Conservation (phyloP, 2,888 invertebrate genomes). For the Hydropsyche betteni region DNA sequence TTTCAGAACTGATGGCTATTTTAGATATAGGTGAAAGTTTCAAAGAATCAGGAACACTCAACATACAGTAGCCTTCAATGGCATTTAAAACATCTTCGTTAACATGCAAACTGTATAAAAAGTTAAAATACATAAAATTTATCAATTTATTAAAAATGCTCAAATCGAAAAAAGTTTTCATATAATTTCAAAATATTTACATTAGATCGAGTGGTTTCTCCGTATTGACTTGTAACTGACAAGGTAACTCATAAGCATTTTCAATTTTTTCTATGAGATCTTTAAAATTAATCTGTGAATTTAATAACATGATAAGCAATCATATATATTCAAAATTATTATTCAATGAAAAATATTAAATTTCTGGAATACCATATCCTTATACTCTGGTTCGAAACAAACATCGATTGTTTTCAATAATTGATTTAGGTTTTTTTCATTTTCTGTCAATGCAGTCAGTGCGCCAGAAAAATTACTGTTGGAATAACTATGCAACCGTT, state of each 20-base stretch:
- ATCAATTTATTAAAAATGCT: no score
- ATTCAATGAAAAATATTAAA: background rate
- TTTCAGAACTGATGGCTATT: background rate
- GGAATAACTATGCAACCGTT: constrained; percentile 57
- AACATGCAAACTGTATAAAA: constrained; percentile 15
- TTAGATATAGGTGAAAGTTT: background rate
- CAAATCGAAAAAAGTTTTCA: no score
- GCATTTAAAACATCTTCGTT: constrained; percentile 58
- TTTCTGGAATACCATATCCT: constrained; percentile 46
- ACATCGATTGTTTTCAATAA: constrained; percentile 53
- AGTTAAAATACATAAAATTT: background rate
- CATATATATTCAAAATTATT: background rate
- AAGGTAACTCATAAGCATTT: constrained; percentile 54
- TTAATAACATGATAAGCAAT: constrained; percentile 48
- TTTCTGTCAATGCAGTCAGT: constrained; percentile 56
- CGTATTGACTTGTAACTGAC: background rate
- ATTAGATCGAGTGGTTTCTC: background rate
- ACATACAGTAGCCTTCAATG: constrained; percentile 56
- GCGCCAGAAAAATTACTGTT: constrained; percentile 57
- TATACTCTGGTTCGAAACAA: constrained; percentile 45
- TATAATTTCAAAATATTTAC: no score
- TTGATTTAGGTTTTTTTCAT: constrained; percentile 56
- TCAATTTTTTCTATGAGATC: constrained; percentile 58
- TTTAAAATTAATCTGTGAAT: constrained; percentile 58
- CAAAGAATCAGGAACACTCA: background rate